These are phyloP conservation scores for Bombyx mandarina DNA, from an alignment of 1,140 invertebrate genomes.

Conservation along the genomic window DNA sequence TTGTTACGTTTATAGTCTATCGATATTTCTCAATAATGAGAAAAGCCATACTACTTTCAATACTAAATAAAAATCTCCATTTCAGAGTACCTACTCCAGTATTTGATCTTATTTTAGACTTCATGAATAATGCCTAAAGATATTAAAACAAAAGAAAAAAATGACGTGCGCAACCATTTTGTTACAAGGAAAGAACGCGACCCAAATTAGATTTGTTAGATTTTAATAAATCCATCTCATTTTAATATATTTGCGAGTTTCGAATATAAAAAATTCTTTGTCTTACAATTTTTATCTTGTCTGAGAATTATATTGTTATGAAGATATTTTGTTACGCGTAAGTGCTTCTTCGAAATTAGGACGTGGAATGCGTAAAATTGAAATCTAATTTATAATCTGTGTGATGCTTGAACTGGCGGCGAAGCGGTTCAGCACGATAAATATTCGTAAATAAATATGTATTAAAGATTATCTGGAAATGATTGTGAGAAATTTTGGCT, in stretches of 20 bases:
- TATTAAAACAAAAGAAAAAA: not conserved
- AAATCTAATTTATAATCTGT: constrained; percentile 46
- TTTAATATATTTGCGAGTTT: constrained; percentile 14
- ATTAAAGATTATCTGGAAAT: constrained; percentile 42
- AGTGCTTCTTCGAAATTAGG: constrained; percentile 12
- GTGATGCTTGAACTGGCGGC: constrained; percentile 16
- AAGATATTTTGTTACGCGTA: constrained; percentile 8
- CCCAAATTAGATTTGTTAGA: constrained; percentile 15
- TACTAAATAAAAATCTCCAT: too few relatives aligned
- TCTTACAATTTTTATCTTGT: constrained; percentile 5
- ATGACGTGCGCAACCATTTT: constrained; percentile 6
- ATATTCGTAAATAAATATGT: constrained; percentile 44
- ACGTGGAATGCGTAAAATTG: constrained; percentile 18
- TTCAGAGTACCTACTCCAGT: too few relatives aligned
- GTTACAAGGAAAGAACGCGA: not conserved
- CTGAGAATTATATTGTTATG: constrained; percentile 6
- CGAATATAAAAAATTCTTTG: not conserved
- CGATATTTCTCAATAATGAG: too few relatives aligned
- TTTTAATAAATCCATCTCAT: constrained; percentile 18
- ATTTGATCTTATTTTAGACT: too few relatives aligned
- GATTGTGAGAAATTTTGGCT: too few relatives aligned
- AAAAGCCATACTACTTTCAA: too few relatives aligned
- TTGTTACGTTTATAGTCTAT: too few relatives aligned
- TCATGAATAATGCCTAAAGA: too few relatives aligned
- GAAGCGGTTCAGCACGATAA: constrained; percentile 7